Percentiles rank a stretch among this genome's conserved stretches.
Evolutionary conservation across 2,888 invertebrate genomes (phyloP).

Genomic region (Megastigmus dorsalis): DNA sequence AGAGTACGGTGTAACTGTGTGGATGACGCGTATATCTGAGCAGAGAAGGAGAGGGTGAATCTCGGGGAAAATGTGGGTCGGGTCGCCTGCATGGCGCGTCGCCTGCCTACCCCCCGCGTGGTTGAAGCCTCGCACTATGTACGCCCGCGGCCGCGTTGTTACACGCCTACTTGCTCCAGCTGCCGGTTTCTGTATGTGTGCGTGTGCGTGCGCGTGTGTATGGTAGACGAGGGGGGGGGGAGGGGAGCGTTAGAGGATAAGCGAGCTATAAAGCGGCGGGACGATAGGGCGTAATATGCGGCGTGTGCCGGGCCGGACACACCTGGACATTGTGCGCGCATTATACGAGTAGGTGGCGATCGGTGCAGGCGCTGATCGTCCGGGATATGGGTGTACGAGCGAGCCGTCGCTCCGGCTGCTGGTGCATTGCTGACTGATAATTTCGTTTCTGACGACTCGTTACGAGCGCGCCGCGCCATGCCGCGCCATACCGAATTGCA

Average conservation of each 20-base stretch:
- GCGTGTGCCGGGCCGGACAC: too few species aligned
- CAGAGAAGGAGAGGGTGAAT: neutral
- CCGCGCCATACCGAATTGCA: too few species aligned
- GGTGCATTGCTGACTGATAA: too few species aligned
- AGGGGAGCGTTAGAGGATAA: constrained; percentile 1
- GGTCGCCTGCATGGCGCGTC: constrained; percentile 70
- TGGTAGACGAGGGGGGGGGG: neutral
- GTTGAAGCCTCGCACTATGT: constrained; percentile 53
- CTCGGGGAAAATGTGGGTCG: constrained; percentile 64
- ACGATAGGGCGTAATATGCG: too few species aligned
- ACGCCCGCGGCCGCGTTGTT: neutral
- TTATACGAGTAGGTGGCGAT: too few species aligned
- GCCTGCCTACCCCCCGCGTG: constrained; percentile 64
- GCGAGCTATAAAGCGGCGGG: constrained; percentile 28
- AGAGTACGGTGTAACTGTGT: neutral
- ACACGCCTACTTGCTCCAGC: too few species aligned
- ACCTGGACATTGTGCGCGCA: too few species aligned
- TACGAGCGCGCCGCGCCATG: neutral
- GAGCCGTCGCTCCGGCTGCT: too few species aligned
- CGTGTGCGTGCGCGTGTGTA: neutral
- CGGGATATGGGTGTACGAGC: too few species aligned
- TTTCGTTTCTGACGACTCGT: neutral
- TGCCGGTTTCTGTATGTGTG: neutral
- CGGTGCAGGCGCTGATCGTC: too few species aligned
- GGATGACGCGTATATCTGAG: too few species aligned